Evolutionary conservation across 2,888 invertebrate species (phyloP), one percentile per base, ranked within the genome.

Genomic region (Acrocyrtus sp.): DNA sequence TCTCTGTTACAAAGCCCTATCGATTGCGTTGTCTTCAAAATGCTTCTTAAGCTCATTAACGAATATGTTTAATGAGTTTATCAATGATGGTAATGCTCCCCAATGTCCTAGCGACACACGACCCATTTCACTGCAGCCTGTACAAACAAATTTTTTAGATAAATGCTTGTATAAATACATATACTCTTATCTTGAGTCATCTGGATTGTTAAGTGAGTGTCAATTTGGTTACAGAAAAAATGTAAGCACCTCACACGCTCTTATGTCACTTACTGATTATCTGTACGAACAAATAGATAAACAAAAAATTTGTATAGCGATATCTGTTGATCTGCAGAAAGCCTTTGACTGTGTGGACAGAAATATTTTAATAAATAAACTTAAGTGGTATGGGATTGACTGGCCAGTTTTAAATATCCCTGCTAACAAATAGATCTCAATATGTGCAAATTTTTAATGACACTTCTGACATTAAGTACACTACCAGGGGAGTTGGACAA

Each of bases 31-130:
- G n/a, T n/a, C n/a, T n/a, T n/a, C n/a, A n/a, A n/a, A n/a, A n/a
- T n/a, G n/a, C n/a, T n/a, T n/a, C n/a, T n/a, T n/a, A n/a, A n/a
- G n/a, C 56, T 88, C 89, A 60, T 87, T 87, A 47, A 91, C 83
- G 74, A 90, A 90, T 21, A 70, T 65, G 27, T 65, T 54, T 10
- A 72, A 41, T 0, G 72, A 65, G 27, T 72, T 65, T 24, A 65
- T 72, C 17, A 72, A 65, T 26, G 72, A 58, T 3, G 72, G 41
- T 21, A 58, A 45, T 63, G 58, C 29, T 45, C 53, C 56, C 3
- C 29, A 17, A 1, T 6, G 4, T 8, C 61, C 61, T 2, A 43
- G 21, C 26, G 60, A 72, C 4, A 47, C 43, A 34, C 10, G 66
- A 15, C 72, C 72, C 5, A 61, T 72, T 1, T 53, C 66, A 17